Conservation (phyloP, 2,113 vertebrate genomes). For the Rhipidura dahli region DNA sequence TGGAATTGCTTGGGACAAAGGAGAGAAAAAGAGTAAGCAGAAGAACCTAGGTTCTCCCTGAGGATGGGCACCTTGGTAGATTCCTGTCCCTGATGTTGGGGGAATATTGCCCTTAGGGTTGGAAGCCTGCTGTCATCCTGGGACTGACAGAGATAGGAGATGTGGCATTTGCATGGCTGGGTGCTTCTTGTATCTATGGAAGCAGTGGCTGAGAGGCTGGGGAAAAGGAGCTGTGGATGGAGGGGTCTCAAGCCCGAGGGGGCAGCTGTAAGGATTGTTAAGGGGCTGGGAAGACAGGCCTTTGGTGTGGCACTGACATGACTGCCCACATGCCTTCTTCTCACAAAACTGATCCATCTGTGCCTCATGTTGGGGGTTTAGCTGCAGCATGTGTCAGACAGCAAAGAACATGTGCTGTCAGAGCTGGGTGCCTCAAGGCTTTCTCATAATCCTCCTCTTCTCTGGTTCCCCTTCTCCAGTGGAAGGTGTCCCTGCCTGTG, state of each 20-base stretch:
- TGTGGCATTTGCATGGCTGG: not conserved
- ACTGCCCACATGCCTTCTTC: not conserved
- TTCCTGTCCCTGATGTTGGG: not conserved
- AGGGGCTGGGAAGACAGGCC: not conserved
- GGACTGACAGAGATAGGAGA: not conserved
- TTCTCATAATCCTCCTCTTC: not conserved
- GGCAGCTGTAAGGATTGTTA: not conserved
- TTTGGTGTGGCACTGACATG: not conserved
- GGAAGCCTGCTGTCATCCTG: not conserved
- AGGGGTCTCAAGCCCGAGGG: not conserved
- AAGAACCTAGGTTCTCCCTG: not conserved
- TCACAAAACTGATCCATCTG: fast-evolving
- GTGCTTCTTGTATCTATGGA: not conserved
- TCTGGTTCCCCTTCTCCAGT: not conserved
- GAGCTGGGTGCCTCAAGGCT: not conserved
- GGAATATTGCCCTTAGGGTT: not conserved
- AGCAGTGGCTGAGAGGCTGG: not conserved
- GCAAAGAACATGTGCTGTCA: fast-evolving
- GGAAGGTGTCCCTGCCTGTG: not conserved
- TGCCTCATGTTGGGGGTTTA: not conserved
- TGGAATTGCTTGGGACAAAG: conserved; percentile 97
- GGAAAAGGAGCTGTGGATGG: not conserved
- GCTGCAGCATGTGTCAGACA: not conserved
- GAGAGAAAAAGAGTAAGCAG: conserved; percentile 93
- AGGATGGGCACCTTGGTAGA: not conserved